Percentiles rank a stretch among this genome's conserved stretches.
Evolutionary conservation across 2,888 invertebrate genomes (phyloP).

Genomic region (Pelosia muscerda): DNA sequence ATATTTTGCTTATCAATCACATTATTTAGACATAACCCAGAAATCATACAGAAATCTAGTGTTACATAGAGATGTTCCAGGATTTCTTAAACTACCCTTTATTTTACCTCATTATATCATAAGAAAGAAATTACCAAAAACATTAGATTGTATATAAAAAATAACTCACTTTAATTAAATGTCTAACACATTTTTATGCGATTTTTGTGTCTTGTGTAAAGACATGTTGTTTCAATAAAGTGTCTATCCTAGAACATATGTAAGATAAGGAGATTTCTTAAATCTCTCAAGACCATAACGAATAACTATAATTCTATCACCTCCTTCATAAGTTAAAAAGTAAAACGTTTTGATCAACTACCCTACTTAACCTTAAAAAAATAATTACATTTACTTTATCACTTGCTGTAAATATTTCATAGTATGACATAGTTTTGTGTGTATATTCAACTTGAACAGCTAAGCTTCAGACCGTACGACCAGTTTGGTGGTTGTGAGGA

Average conservation of each 20-base stretch:
- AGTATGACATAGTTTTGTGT: neutral
- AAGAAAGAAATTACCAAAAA: neutral
- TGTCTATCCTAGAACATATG: too few species aligned
- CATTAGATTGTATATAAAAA: neutral
- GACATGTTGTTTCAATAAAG: too few species aligned
- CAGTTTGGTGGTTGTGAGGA: slow-evolving; percentile 83
- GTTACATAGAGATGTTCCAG: too few species aligned
- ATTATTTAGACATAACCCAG: neutral
- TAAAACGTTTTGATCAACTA: neutral
- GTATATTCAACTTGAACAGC: slow-evolving; percentile 83
- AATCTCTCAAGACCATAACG: neutral
- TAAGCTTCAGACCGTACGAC: slow-evolving; percentile 83
- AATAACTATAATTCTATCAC: too few species aligned
- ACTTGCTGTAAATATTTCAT: neutral
- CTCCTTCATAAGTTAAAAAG: too few species aligned
- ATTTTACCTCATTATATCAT: neutral
- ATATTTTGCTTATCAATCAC: neutral
- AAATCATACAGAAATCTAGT: too few species aligned
- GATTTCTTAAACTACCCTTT: too few species aligned
- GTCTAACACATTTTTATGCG: too few species aligned
- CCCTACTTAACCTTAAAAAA: neutral
- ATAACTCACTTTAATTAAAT: too few species aligned
- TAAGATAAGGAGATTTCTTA: too few species aligned
- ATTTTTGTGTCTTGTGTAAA: too few species aligned
- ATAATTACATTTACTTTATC: neutral